Percentiles rank a stretch among this genome's conserved stretches.
Conservation (phyloP, 1,140 invertebrate species). For the Aphis gossypii region DNA sequence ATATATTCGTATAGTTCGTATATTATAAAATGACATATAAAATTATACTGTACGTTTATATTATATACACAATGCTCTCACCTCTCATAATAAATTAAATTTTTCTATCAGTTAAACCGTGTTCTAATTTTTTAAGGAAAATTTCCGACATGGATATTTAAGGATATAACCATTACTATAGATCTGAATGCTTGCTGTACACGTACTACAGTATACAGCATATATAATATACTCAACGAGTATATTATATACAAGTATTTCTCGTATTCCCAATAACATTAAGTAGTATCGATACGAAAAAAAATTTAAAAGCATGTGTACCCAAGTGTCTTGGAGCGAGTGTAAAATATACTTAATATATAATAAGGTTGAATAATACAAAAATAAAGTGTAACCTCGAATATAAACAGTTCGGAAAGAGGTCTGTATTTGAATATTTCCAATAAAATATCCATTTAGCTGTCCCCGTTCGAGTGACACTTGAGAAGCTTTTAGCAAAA, state of each 20-base stretch:
- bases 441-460: slow-evolving; percentile 51
- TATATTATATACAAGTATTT: no score
- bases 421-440: slow-evolving; percentile 45
- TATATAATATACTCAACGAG: background rate
- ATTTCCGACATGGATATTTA: background rate
- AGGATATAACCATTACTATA: background rate
- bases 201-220: background rate
- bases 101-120: background rate
- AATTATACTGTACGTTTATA: no score
- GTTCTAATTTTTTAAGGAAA: background rate
- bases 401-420: slow-evolving; percentile 41
- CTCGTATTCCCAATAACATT: background rate
- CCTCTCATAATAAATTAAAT: background rate
- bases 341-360: slow-evolving; percentile 17
- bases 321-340: background rate
- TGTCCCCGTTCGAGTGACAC: slow-evolving; percentile 37
- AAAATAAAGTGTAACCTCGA: slow-evolving; percentile 32
- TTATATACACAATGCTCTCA: background rate
- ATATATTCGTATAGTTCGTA: no score
- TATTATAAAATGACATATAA: no score
- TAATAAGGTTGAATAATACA: slow-evolving; percentile 20
- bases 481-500: slow-evolving; percentile 55
- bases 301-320: slow-evolving; percentile 18
- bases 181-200: background rate
- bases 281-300: background rate